Evolutionary conservation across 92 coral and sea anemone species (phyloP), one percentile per base, ranked within the genome.

Genomic region (Porites divaricata): DNA sequence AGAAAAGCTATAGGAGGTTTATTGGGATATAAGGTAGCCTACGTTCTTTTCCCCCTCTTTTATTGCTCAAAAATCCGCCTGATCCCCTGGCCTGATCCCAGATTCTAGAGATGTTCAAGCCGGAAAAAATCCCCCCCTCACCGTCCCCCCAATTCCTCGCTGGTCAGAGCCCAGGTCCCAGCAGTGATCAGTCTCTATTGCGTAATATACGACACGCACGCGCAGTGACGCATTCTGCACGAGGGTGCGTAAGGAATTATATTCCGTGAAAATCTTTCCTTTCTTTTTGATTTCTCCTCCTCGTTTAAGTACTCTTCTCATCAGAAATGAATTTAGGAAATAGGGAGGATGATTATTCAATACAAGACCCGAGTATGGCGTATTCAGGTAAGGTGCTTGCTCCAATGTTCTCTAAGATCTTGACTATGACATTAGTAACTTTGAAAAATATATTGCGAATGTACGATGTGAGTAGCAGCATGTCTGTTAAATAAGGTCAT

Each of bases 341-440:
- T 48, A 79, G 23, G 54, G 80, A 76, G 16, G 79, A 81, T 14
- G 93, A 86, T 11, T 81, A 85, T 51, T 85, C 93, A 6, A 80
- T 81, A 66, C 75, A 80, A 20, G 90, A 85, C 35, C 87, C 93
- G 19, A 81, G 83, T 64, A 85, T 71, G 83, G 87, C 75, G 49
- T 87, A 74, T 75, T 89, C 92, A 19, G 92, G 92, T 89, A 53
- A 35, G 92, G 50, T 65, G 53, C 45, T 35, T 35, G 45, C 7
- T 4, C 45, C 45, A 0, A 35, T 35, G 45, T 35, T 35, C 45
- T 35, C 45, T 35, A 35, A 35, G 45, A 35, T 35, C 45, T 35
- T 0, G 45, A 35, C 45, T 35, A 35, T 35, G 45, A 35, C 45
- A 35, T 35, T 3, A 35, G 45, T 0, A 35, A 35, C 45, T 35